Conservation (phyloP, 37 sponge, comb jelly and placozoan genomes). For the Diacarnus erythraeanus region DNA sequence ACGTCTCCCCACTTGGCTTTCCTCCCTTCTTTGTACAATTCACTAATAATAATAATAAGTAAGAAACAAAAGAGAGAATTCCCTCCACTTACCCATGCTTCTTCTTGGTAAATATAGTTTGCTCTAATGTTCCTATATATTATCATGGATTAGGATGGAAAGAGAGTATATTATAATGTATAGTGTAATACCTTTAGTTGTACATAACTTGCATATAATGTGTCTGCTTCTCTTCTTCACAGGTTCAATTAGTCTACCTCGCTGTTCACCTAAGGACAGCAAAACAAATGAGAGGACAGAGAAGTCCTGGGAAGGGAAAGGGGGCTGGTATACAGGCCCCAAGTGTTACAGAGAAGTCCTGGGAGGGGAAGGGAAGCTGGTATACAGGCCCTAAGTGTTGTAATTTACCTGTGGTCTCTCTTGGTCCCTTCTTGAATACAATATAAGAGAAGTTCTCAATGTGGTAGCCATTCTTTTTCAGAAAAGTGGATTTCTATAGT, state of each 20-base stretch:
- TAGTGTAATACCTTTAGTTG: constrained; percentile 49
- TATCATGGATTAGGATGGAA: neutral
- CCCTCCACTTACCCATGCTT: constrained; percentile 19
- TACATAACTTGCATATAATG: constrained; percentile 69
- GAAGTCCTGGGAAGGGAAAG: no score
- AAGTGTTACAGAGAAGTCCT: no score
- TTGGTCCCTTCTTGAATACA: constrained; percentile 64
- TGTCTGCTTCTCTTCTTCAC: constrained; percentile 72
- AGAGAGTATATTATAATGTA: neutral
- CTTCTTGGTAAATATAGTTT: constrained; percentile 14
- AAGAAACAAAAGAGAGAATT: neutral
- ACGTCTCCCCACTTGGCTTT: constrained; percentile 32
- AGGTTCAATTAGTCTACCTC: constrained; percentile 39
- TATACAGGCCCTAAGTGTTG: no score
- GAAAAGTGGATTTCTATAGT: constrained; percentile 17
- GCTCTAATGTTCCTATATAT: neutral
- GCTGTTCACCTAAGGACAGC: neutral
- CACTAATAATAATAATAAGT: neutral
- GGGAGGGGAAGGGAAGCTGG: no score
- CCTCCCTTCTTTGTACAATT: constrained; percentile 25
- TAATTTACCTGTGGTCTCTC: neutral
- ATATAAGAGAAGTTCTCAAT: constrained; percentile 77
- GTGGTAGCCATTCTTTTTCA: constrained; percentile 47
- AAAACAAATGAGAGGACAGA: no score
- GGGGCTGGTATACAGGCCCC: no score